phyloP scores from a whole-genome alignment of 2,113 vertebrate genomes.

The Melanerpes aurifrons region DNA sequence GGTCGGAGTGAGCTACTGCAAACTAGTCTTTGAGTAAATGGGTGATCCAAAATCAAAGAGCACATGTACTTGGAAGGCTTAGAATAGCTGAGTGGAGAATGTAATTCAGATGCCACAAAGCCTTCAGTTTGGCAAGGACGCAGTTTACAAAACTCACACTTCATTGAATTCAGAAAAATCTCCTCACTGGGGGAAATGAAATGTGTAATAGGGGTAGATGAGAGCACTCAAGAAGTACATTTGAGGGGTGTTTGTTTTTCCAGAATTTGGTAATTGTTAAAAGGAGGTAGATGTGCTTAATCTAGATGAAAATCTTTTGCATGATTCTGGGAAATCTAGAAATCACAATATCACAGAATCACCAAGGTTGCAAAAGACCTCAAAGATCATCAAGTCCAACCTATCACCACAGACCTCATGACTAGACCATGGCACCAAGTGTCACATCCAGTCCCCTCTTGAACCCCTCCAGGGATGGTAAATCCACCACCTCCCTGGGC shows the following conservation, averaged over 20 bases:
- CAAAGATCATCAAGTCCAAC: too few species aligned
- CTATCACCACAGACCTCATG: too few species aligned
- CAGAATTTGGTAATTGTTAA: background rate
- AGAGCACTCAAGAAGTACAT: background rate
- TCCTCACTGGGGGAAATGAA: background rate
- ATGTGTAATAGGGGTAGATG: background rate
- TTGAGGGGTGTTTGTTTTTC: background rate
- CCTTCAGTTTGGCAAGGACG: background rate
- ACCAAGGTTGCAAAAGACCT: too few species aligned
- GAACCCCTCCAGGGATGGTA: too few species aligned
- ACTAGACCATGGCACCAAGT: too few species aligned
- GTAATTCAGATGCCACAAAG: background rate
- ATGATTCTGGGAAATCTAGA: background rate
- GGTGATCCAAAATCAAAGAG: background rate
- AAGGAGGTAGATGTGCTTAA: background rate
- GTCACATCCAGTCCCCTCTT: too few species aligned
- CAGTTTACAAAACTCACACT: background rate
- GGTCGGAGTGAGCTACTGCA: background rate
- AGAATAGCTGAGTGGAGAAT: background rate
- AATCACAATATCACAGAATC: background rate
- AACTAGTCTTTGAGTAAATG: background rate
- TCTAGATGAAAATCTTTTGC: background rate
- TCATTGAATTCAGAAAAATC: background rate
- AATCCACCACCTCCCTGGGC: too few species aligned
- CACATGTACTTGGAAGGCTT: background rate